phyloP scores from a whole-genome alignment of 2,113 vertebrate species.

The Craseonycteris thonglongyai region DNA sequence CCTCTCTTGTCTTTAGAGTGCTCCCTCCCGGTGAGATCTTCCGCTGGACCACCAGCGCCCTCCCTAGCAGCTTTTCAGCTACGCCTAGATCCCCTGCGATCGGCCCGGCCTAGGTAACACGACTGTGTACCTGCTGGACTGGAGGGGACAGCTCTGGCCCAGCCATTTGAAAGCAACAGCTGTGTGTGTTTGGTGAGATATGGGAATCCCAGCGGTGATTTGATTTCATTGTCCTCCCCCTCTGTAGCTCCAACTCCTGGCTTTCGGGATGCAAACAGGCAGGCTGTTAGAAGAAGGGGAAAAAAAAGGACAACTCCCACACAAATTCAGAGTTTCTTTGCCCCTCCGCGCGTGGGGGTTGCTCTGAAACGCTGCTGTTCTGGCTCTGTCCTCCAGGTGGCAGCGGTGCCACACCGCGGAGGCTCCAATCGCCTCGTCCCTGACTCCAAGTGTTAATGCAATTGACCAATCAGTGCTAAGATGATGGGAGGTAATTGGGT shows the following conservation, averaged over 20 bases:
- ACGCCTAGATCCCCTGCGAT: not conserved
- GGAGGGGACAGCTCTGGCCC: not conserved
- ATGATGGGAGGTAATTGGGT: slow-evolving; percentile 88
- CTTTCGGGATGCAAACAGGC: slow-evolving; percentile 29
- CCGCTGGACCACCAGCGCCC: not conserved
- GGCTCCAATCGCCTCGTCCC: slow-evolving; percentile 38
- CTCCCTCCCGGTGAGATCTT: slow-evolving; percentile 15
- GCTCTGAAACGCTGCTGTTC: not conserved
- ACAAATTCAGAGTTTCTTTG: not conserved
- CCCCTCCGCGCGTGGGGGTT: not conserved
- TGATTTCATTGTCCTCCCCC: slow-evolving; percentile 12
- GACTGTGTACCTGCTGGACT: not conserved
- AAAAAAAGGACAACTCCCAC: not conserved
- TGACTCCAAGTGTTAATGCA: slow-evolving; percentile 85
- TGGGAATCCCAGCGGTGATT: not conserved
- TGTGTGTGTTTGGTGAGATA: not conserved
- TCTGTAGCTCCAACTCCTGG: slow-evolving; percentile 7
- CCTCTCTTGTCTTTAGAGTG: slow-evolving; percentile 19
- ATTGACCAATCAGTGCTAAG: slow-evolving; percentile 87
- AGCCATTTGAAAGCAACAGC: not conserved
- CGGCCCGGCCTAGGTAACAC: not conserved
- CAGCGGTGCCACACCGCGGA: slow-evolving; percentile 84
- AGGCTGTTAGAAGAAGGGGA: not conserved
- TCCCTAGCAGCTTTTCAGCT: not conserved
- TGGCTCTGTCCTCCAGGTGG: slow-evolving; percentile 85